phyloP scores from a whole-genome alignment of 2,797 vertebrate species.

The Pantherophis alleghaniensis region DNA sequence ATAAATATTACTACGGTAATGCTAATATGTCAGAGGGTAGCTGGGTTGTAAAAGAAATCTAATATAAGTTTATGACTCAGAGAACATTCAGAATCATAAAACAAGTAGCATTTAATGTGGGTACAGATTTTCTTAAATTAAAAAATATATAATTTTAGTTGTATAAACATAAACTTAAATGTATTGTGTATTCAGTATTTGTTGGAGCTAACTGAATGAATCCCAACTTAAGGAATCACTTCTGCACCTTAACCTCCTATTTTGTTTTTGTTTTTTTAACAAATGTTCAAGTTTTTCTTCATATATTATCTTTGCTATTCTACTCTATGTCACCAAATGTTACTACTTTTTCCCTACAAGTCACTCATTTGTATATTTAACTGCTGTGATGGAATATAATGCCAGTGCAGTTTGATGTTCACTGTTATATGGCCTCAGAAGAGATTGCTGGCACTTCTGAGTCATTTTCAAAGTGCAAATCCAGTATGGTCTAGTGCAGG shows the following conservation, averaged over 20 bases:
- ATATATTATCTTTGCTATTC: not conserved
- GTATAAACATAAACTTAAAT: not conserved
- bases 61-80: not conserved
- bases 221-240: not conserved
- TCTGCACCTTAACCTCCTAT: not conserved
- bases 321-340: not conserved
- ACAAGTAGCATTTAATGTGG: not conserved
- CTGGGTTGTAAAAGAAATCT: not conserved
- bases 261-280: not conserved
- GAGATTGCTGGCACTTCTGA: not conserved
- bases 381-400: not conserved
- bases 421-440: not conserved
- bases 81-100: not conserved
- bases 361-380: not conserved
- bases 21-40: not conserved
- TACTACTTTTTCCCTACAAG: not conserved
- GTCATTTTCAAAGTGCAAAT: not conserved
- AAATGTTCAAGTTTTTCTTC: not conserved
- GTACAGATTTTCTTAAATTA: not conserved
- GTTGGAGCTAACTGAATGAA: not conserved
- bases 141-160: not conserved
- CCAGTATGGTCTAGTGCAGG: not conserved
- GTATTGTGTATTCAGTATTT: not conserved
- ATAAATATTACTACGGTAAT: not conserved
- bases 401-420: not conserved